Conservation (phyloP, 2,113 vertebrate genomes). For the Laticauda colubrina region DNA sequence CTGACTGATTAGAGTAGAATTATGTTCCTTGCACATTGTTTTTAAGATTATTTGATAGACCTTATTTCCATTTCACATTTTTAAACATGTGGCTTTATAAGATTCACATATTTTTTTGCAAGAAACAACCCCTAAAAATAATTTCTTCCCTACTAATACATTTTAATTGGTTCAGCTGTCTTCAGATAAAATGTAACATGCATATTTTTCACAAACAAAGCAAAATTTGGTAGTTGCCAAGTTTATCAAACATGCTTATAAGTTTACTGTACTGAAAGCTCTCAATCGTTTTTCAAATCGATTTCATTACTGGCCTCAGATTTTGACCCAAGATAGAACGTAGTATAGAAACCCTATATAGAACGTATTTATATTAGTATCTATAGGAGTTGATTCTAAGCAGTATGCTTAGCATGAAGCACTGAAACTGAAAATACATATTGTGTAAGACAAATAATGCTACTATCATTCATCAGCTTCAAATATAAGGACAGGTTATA, state of each 20-base stretch:
- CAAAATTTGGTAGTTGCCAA: conserved; percentile 48
- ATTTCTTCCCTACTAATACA: conserved; percentile 57
- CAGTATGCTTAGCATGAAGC: background rate
- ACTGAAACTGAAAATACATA: background rate
- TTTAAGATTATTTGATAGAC: conserved; percentile 51
- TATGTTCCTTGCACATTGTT: conserved; percentile 42
- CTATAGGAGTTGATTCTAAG: background rate
- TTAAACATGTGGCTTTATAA: conserved; percentile 70
- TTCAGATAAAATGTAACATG: conserved; percentile 54
- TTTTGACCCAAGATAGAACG: background rate
- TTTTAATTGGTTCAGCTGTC: conserved; percentile 58
- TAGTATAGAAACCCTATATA: too few species aligned
- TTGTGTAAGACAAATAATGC: background rate
- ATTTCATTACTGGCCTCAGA: conserved; percentile 33
- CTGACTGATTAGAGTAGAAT: background rate
- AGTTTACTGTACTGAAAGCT: conserved; percentile 47
- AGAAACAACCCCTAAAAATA: conserved; percentile 66
- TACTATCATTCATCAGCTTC: background rate
- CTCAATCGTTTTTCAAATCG: conserved; percentile 33
- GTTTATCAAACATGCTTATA: conserved; percentile 44
- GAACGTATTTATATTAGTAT: background rate
- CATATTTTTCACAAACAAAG: conserved; percentile 50
- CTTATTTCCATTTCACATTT: conserved; percentile 55
- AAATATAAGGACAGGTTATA: background rate
- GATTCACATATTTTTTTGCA: conserved; percentile 56